phyloP scores from a whole-genome alignment of 2,888 invertebrate genomes.

The Drosophila picticornis region DNA sequence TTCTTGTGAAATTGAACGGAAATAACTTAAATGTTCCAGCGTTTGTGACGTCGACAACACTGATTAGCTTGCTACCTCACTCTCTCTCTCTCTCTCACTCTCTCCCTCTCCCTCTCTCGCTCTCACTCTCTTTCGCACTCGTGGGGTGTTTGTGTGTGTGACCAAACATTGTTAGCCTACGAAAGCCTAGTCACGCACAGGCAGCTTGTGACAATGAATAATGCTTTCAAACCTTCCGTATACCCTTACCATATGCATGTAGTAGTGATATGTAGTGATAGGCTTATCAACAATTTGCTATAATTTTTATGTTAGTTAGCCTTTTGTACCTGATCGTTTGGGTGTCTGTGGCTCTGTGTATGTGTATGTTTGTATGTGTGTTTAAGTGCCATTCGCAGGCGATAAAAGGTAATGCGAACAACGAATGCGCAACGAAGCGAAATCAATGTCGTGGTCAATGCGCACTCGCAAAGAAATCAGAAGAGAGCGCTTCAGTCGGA shows the following conservation, averaged over 20 bases:
- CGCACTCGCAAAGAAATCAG: slow-evolving; percentile 27
- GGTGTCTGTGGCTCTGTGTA: neutral
- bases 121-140: neutral
- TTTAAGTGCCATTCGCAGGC: slow-evolving; percentile 43
- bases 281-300: slow-evolving; percentile 16
- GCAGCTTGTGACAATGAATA: slow-evolving; percentile 35
- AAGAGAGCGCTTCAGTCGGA: slow-evolving; percentile 30
- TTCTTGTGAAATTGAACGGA: slow-evolving; percentile 83
- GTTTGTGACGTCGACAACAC: slow-evolving; percentile 42
- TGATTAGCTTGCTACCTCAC: neutral
- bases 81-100: neutral
- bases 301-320: neutral
- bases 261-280: slow-evolving; percentile 17
- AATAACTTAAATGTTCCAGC: slow-evolving; percentile 74
- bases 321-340: neutral
- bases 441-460: slow-evolving; percentile 45
- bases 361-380: slow-evolving; percentile 7
- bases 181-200: slow-evolving; percentile 1
- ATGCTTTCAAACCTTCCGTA: slow-evolving; percentile 1
- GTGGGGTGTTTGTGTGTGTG: slow-evolving; percentile 7
- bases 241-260: neutral
- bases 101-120: no score
- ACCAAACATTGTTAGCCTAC: slow-evolving; percentile 29
- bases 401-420: slow-evolving; percentile 1
- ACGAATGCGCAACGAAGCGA: slow-evolving; percentile 5